Evolutionary conservation across 2,113 vertebrate species (phyloP).

Genomic region (Phoxinus phoxinus): DNA sequence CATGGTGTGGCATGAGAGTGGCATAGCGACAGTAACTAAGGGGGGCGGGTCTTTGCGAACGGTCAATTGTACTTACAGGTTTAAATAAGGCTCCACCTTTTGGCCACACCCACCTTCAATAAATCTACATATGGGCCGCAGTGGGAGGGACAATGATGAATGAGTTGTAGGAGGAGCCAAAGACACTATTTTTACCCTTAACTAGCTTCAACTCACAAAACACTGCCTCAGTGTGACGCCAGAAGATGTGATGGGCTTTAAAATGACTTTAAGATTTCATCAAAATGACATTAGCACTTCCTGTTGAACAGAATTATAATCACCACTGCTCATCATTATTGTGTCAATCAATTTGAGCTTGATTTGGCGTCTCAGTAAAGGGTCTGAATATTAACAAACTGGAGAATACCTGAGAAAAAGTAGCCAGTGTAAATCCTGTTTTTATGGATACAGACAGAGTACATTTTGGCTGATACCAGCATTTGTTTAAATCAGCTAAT

Average conservation of each 20-base stretch:
- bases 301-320: background rate
- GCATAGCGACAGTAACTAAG: too few relatives aligned
- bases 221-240: background rate
- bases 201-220: background rate
- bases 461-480: background rate
- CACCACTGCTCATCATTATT: background rate
- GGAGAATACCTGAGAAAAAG: background rate
- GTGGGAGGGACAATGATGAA: slow-evolving; percentile 1
- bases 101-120: background rate
- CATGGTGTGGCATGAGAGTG: too few relatives aligned
- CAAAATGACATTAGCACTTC: slow-evolving; percentile 2
- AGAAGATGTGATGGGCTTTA: background rate
- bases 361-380: background rate
- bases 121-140: background rate
- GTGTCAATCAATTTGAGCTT: background rate
- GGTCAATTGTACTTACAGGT: background rate
- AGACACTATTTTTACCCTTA: background rate
- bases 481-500: background rate
- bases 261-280: background rate
- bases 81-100: background rate
- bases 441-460: background rate
- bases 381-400: background rate
- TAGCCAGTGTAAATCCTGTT: background rate
- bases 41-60: too few relatives aligned
- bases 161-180: slow-evolving; percentile 8